Base-by-base conservation (phyloP, 2,888 invertebrate genomes). In the Campopleginae sp. region DNA sequence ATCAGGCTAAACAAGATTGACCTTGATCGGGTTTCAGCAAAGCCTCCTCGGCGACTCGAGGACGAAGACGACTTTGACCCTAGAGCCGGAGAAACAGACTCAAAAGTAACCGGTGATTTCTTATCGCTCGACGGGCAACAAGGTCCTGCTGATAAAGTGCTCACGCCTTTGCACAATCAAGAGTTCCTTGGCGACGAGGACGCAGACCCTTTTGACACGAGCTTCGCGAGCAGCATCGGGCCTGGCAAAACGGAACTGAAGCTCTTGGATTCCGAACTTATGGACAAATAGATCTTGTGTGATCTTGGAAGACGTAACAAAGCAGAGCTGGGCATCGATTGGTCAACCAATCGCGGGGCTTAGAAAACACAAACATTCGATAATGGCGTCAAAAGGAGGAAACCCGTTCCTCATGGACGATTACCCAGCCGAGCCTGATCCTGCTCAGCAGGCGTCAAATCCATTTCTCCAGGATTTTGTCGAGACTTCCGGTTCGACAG, bases 371-470 rank as follows among this genome's bases (percentile, higher is more conserved):
- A 72, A 74, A 81, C 17, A 17, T 70, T 70, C 86, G 86, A 95
- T 92, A 87, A 97, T 97, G 97, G 94, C 94, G 88, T 90, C 93
- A 1, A 94, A 94, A 88, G 94, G 95, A 23, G 97, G 97, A 66
- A 98, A 97, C 95, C 98, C 98, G 31, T 98, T 98, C 92, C 94
- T 98, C 79, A 97, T 97, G 94, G 97, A 97, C 89, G 95, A 96
- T 70, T 95, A 95, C 74, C 94, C 95, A 4, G 94, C 95, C 5
- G 94, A 94, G 46, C 93, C 94, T 14, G 95, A 94, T 61, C 95
- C 96, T 1, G 96, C 97, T 93, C 91, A 90, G 27, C 86, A 88
- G 33, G 87, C 90, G 0, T 91, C 90, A 10, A 97, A 97, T 92
- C 98, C 98, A 63, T 98, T 98, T 80, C 94, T 96, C 70, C 93